phyloP scores from a whole-genome alignment of 2,797 vertebrate species.

The Silurus lanzhouensis region DNA sequence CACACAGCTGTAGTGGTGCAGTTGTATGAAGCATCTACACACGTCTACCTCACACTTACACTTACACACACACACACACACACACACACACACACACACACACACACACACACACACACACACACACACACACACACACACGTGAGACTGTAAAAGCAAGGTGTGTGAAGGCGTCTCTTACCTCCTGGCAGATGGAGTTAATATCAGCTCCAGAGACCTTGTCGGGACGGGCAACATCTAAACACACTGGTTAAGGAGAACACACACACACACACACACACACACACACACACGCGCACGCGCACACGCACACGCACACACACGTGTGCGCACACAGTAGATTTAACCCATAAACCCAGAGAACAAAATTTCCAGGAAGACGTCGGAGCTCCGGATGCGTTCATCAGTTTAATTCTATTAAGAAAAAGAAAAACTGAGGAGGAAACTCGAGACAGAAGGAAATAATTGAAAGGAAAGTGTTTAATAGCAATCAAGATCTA shows the following conservation, averaged over 20 bases:
- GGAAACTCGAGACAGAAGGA: neutral
- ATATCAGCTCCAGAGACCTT: slow-evolving; percentile 95
- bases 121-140: neutral
- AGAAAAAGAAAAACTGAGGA: neutral
- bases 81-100: neutral
- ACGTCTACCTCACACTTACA: neutral
- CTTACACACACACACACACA: neutral
- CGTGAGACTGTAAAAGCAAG: neutral
- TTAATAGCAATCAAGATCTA: too few species aligned
- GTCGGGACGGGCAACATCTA: slow-evolving; percentile 92
- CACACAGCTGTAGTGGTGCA: neutral
- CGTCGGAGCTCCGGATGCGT: neutral
- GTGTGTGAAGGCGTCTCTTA: slow-evolving; percentile 58
- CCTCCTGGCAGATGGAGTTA: slow-evolving; percentile 96
- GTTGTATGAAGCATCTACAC: neutral
- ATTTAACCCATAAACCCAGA: neutral
- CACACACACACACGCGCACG: neutral
- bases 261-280: neutral
- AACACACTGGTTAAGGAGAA: slow-evolving; percentile 69
- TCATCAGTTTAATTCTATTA: neutral
- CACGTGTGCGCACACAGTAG: neutral
- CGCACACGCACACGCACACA: neutral
- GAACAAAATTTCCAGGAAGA: neutral
- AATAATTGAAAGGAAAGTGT: too few species aligned
- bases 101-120: neutral